These are phyloP conservation scores for Onychorhynchus coronatus DNA, from an alignment of 2,113 vertebrate species.

Conservation along the genomic window DNA sequence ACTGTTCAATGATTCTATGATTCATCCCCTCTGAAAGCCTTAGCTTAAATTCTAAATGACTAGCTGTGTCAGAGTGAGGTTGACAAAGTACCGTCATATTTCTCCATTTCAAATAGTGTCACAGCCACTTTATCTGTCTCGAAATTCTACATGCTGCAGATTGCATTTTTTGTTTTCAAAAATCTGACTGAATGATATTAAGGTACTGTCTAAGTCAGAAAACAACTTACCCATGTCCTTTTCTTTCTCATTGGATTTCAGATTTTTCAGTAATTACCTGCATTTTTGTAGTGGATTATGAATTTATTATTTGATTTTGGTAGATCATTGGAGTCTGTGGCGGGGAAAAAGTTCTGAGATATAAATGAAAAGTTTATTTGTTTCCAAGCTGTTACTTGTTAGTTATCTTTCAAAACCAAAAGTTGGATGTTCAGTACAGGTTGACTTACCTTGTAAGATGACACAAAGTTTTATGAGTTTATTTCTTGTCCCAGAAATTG, in stretches of 20 bases:
- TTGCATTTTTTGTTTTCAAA: background rate
- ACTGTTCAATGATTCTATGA: background rate
- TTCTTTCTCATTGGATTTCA: background rate
- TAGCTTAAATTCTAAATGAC: background rate
- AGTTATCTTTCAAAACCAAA: background rate
- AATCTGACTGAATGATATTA: background rate
- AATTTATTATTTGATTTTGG: background rate
- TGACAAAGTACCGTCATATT: background rate
- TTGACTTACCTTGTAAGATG: background rate
- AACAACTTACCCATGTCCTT: background rate
- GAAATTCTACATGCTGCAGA: background rate
- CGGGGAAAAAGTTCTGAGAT: background rate
- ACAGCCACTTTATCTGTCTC: background rate
- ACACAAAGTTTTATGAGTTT: slow-evolving; percentile 15
- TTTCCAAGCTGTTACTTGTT: background rate
- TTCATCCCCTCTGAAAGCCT: background rate
- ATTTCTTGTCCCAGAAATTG: slow-evolving; percentile 48
- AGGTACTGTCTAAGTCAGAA: background rate
- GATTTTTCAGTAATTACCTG: background rate
- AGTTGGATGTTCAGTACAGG: background rate
- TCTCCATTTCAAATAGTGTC: background rate
- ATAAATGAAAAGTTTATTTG: background rate
- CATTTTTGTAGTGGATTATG: background rate
- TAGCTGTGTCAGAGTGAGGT: background rate
- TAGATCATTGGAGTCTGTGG: background rate